Conservation (phyloP, 2,888 invertebrate species). For the Odontocerum albicorne region DNA sequence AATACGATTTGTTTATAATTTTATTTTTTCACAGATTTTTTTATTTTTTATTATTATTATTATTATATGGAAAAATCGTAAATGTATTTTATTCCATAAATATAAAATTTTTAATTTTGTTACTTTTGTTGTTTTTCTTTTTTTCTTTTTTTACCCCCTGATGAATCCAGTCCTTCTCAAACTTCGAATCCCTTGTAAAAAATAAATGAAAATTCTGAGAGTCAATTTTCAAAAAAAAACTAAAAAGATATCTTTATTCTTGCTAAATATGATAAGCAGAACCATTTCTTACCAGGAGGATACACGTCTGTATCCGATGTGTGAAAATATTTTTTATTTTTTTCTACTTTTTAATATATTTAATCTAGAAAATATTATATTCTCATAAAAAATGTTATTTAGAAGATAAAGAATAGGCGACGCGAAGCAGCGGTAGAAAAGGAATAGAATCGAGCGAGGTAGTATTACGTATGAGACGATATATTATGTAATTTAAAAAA, state of each 20-base stretch:
- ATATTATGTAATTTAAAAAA: too few species aligned
- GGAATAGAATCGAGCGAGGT: too few species aligned
- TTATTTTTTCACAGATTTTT: constrained; percentile 47
- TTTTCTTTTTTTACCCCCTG: constrained; percentile 1
- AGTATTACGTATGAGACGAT: too few species aligned
- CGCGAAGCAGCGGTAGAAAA: too few species aligned
- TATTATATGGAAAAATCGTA: constrained; percentile 18
- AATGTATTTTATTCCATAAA: constrained; percentile 37
- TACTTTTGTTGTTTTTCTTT: constrained; percentile 32
- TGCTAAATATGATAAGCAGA: too few species aligned
- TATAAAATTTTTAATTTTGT: constrained; percentile 37
- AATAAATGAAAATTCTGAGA: too few species aligned
- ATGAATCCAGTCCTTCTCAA: too few species aligned
- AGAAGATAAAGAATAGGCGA: background rate
- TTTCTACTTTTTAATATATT: constrained; percentile 30
- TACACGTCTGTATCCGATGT: constrained; percentile 20
- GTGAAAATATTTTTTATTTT: constrained; percentile 32
- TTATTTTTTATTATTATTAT: constrained; percentile 39
- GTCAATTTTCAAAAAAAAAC: too few species aligned
- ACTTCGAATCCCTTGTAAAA: too few species aligned
- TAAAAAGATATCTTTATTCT: too few species aligned
- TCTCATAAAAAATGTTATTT: constrained; percentile 7
- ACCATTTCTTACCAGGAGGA: too few species aligned
- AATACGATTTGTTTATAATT: constrained; percentile 41
- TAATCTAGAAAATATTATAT: constrained; percentile 5